Evolutionary conservation across 2,113 vertebrate genomes (phyloP).

Genomic region (human (Homo sapiens)): GRCh38 chr11:119931001-119931500

Average conservation of each 20-base stretch:
- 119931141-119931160: neutral
- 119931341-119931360: neutral
- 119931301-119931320: neutral
- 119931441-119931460: neutral
- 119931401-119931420: neutral
- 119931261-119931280: neutral
- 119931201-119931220: neutral
- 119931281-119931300: neutral
- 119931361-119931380: neutral
- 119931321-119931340: neutral
- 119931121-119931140: neutral
- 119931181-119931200: neutral
- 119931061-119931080: neutral
- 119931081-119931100: neutral
- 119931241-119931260: neutral
- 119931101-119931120: neutral
- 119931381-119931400: neutral
- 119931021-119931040: neutral
- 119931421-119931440: neutral
- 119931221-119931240: neutral
- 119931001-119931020: neutral
- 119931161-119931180: neutral
- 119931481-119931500: neutral
- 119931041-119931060: neutral
- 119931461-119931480: neutral